Percentiles rank a stretch among this genome's conserved stretches.
phyloP scores from a whole-genome alignment of 2,113 vertebrate genomes.

The Perca flavescens region DNA sequence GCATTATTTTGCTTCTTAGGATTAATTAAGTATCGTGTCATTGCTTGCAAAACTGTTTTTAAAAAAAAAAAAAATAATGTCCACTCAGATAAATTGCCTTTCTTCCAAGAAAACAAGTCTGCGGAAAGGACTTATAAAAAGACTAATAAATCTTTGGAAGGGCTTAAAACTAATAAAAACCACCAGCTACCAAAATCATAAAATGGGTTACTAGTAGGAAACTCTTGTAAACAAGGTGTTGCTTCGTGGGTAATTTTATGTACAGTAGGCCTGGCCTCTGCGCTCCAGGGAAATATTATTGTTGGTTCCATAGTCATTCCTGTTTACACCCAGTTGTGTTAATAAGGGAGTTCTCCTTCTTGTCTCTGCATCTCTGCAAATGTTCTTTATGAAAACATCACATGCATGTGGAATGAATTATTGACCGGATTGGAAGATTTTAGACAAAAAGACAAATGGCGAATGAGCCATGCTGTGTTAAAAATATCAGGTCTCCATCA shows the following conservation, averaged over 20 bases:
- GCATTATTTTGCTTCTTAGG: not conserved
- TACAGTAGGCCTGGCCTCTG: not conserved
- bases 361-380: not conserved
- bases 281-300: constrained; percentile 17
- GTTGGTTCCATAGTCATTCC: not conserved
- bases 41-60: not conserved
- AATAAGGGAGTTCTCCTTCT: too few species aligned
- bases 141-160: not conserved
- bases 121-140: not conserved
- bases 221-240: not conserved
- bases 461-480: not conserved
- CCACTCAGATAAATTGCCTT: not conserved
- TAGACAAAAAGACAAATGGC: not conserved
- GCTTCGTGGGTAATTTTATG: constrained; percentile 8
- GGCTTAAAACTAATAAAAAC: constrained; percentile 16
- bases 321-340: too few species aligned
- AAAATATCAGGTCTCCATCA: not conserved
- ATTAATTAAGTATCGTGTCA: not conserved
- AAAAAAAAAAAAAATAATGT: not conserved
- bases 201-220: constrained; percentile 24
- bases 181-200: not conserved
- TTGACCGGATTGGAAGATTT: not conserved
- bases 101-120: not conserved
- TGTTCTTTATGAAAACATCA: not conserved
- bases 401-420: not conserved